Percentiles rank a stretch among this genome's conserved stretches.
phyloP scores from a whole-genome alignment of 2,888 invertebrate species.

The Lumbricus terrestris region DNA sequence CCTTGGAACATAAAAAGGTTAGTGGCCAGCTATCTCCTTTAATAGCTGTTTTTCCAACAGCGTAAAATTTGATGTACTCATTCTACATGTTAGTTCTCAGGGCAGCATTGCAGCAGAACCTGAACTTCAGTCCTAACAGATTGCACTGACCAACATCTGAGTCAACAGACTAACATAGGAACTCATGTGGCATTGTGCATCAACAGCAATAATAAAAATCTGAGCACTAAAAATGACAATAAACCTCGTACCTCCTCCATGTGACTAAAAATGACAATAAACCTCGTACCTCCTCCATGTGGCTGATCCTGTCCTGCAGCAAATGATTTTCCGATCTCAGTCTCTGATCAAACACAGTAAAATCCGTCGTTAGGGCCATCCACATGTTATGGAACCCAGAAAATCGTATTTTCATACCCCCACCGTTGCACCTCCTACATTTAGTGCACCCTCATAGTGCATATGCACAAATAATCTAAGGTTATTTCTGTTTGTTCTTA shows the following conservation, averaged over 20 bases:
- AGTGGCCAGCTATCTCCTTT: neutral
- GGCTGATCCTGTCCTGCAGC: neutral
- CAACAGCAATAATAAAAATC: neutral
- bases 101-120: neutral
- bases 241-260: constrained; percentile 16
- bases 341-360: neutral
- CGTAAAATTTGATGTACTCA: neutral
- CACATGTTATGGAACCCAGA: no score
- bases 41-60: neutral
- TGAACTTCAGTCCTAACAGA: neutral
- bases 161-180: no score
- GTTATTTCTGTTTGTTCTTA: no score
- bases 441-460: no score
- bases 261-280: no score
- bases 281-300: constrained; percentile 18
- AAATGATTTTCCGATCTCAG: constrained; percentile 12
- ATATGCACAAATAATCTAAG: no score
- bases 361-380: neutral
- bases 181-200: neutral
- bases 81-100: neutral
- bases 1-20: neutral
- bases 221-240: neutral
- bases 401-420: no score
- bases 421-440: no score
- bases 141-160: neutral